phyloP scores from a whole-genome alignment of 2,888 invertebrate species.

The Ormyrus rosae region DNA sequence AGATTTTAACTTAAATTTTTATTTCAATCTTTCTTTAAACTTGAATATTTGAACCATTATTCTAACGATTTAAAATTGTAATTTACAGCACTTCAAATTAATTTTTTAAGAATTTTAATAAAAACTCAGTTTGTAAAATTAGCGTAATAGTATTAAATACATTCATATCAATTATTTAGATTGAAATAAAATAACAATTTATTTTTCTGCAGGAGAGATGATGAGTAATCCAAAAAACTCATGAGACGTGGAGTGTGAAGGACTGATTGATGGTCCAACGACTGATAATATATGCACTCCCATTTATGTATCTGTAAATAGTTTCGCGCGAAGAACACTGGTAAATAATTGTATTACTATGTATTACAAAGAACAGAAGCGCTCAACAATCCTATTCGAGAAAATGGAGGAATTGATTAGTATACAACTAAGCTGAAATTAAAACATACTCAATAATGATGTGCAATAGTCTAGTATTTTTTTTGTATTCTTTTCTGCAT shows the following conservation, averaged over 20 bases:
- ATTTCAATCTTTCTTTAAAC: too few relatives aligned
- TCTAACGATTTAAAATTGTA: neutral
- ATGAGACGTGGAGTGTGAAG: constrained; percentile 62
- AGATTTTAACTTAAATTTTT: too few relatives aligned
- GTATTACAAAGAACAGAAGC: constrained; percentile 62
- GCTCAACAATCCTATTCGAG: constrained; percentile 57
- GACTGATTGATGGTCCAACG: constrained; percentile 63
- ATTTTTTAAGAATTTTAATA: neutral
- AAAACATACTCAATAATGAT: constrained; percentile 59
- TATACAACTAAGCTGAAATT: constrained; percentile 47
- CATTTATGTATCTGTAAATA: constrained; percentile 66
- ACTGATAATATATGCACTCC: constrained; percentile 63
- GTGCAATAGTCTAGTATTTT: constrained; percentile 64
- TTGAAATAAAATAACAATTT: neutral
- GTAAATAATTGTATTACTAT: constrained; percentile 70
- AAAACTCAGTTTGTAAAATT: neutral
- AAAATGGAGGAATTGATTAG: constrained; percentile 62
- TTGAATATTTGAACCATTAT: neutral
- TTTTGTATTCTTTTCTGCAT: constrained; percentile 31
- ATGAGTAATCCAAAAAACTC: constrained; percentile 62
- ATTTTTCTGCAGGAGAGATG: constrained; percentile 62
- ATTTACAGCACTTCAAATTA: constrained; percentile 4
- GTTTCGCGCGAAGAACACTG: constrained; percentile 61
- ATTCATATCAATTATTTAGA: too few relatives aligned
- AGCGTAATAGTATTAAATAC: neutral